Conservation (phyloP, 2,113 vertebrate genomes). For the Atlantisia rogersi region DNA sequence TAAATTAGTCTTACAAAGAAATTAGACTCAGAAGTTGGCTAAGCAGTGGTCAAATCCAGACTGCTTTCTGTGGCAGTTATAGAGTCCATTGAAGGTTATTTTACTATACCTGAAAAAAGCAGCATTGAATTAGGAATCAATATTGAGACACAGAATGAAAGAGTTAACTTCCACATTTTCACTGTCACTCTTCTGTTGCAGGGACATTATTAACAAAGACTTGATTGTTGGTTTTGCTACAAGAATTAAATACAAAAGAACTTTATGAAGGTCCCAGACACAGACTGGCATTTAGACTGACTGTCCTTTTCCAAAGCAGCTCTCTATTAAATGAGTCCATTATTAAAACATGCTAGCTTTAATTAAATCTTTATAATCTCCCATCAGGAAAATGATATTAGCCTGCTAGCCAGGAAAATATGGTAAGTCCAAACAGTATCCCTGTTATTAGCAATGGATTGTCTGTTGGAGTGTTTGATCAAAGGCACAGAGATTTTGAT, state of each 20-base stretch:
- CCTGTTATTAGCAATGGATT: not conserved
- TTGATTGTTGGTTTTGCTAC: constrained; percentile 38
- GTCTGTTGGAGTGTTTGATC: constrained; percentile 29
- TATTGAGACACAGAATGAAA: not conserved
- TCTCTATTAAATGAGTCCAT: constrained; percentile 41
- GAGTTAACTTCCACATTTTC: constrained; percentile 28
- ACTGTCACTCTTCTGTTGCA: not conserved
- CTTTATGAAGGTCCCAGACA: constrained; percentile 13
- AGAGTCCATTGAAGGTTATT: not conserved
- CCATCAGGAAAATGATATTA: constrained; percentile 32
- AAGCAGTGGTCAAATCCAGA: not conserved
- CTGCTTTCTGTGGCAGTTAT: not conserved
- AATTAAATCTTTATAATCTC: constrained; percentile 59
- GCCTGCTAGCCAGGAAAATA: constrained; percentile 20
- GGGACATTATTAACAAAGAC: constrained; percentile 38
- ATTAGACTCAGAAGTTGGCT: not conserved
- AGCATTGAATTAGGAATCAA: not conserved
- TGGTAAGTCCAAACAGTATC: not conserved
- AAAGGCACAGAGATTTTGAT: not conserved
- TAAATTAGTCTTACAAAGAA: not conserved
- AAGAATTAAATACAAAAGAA: constrained; percentile 36
- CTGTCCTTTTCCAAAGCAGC: constrained; percentile 50
- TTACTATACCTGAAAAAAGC: not conserved
- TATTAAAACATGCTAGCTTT: constrained; percentile 47
- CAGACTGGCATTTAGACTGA: constrained; percentile 18